A percentile compares a stretch with the other conserved stretches of the same genome.
Conservation (phyloP, 2,797 vertebrate species). For the Microcaecilia unicolor region DNA sequence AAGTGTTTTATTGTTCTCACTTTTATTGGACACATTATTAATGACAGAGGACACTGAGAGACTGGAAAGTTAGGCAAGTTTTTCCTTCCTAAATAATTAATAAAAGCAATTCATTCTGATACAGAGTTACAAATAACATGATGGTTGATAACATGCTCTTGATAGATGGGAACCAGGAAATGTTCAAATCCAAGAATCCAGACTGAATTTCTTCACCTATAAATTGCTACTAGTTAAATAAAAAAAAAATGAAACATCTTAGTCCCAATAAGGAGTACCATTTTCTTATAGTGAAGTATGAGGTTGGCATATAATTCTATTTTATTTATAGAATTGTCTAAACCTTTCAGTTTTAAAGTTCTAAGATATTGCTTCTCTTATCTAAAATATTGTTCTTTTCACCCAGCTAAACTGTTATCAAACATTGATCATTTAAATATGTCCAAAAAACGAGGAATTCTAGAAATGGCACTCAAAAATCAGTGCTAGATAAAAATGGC, state of each 20-base stretch:
- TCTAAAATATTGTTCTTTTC: no score
- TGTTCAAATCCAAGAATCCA: background rate
- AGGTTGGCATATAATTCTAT: background rate
- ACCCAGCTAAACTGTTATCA: background rate
- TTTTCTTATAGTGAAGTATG: background rate
- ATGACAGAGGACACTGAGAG: slow-evolving; percentile 12
- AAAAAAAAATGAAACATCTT: slow-evolving; percentile 5
- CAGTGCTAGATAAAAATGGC: no score
- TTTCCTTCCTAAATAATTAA: slow-evolving; percentile 23
- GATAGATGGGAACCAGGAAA: slow-evolving; percentile 14
- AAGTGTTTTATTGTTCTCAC: slow-evolving; percentile 16
- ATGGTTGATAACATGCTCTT: slow-evolving; percentile 11
- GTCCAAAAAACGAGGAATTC: background rate
- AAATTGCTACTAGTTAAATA: slow-evolving; percentile 2
- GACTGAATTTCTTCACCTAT: slow-evolving; percentile 1
- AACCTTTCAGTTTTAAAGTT: background rate
- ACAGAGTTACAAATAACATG: slow-evolving; percentile 8
- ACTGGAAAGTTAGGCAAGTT: slow-evolving; percentile 9
- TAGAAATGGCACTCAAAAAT: no score
- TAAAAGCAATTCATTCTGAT: slow-evolving; percentile 12
- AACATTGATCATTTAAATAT: slow-evolving; percentile 3
- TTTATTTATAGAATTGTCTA: background rate
- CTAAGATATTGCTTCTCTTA: background rate
- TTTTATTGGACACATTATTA: slow-evolving; percentile 6
- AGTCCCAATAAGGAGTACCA: background rate